Evolutionary conservation across 2,888 invertebrate species (phyloP).

Genomic region (Tricholauxania praeusta): DNA sequence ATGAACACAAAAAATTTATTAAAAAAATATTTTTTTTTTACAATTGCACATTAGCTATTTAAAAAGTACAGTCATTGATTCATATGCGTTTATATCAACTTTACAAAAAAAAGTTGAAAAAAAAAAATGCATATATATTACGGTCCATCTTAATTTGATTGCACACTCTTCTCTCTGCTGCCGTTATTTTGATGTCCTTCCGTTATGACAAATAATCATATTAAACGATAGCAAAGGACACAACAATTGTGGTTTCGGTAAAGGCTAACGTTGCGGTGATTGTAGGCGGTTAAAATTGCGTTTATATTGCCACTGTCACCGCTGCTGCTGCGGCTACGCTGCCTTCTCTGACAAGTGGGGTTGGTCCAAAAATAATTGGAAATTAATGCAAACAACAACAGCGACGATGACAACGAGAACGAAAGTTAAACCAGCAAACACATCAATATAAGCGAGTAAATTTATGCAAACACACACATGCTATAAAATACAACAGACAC

Average conservation of each 20-base stretch:
- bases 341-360: not conserved
- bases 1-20: too few relatives aligned
- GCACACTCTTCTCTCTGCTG: too few relatives aligned
- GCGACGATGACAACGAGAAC: constrained; percentile 9
- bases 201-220: constrained; percentile 30
- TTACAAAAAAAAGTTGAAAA: too few relatives aligned
- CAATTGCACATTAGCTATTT: too few relatives aligned
- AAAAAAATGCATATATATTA: too few relatives aligned
- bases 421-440: not conserved
- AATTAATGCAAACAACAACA: constrained; percentile 31
- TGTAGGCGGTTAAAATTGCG: too few relatives aligned
- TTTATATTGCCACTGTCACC: not conserved
- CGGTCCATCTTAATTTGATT: too few relatives aligned
- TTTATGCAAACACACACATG: too few relatives aligned
- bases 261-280: not conserved
- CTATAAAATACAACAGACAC: not conserved
- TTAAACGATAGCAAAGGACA: constrained; percentile 1
- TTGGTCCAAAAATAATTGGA: constrained; percentile 26
- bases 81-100: too few relatives aligned
- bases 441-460: not conserved
- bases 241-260: not conserved
- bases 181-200: not conserved
- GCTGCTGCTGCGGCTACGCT: not conserved
- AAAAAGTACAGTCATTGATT: too few relatives aligned
- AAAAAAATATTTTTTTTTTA: too few relatives aligned